phyloP scores from a whole-genome alignment of 1,140 invertebrate species.

The Drosophila insularis region DNA sequence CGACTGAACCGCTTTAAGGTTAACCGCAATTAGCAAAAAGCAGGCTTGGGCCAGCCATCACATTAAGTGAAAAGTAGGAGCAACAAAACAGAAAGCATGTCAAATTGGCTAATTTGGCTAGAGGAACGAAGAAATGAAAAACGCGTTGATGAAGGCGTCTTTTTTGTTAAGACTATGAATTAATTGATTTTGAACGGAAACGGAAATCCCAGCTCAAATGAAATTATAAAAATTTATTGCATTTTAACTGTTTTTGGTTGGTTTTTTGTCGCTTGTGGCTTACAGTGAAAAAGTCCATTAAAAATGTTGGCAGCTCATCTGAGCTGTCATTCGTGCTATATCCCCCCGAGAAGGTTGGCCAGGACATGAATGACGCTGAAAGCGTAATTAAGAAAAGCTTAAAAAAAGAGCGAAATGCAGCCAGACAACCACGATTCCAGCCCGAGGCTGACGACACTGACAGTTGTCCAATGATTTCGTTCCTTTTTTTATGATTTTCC shows the following conservation, averaged over 20 bases:
- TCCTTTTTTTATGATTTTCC: constrained; percentile 24
- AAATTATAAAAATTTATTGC: constrained; percentile 19
- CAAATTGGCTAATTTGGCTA: neutral
- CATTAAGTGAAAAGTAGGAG: constrained; percentile 15
- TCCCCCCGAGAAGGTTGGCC: constrained; percentile 19
- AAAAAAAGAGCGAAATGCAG: constrained; percentile 34
- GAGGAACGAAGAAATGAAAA: neutral
- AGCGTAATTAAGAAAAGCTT: constrained; percentile 52
- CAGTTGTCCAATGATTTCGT: constrained; percentile 24
- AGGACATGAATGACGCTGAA: constrained; percentile 30
- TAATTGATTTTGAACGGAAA: constrained; percentile 50
- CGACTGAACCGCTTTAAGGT: constrained; percentile 46
- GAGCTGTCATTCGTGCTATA: constrained; percentile 13
- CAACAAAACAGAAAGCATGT: neutral
- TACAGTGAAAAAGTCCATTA: constrained; percentile 23
- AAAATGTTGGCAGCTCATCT: constrained; percentile 31
- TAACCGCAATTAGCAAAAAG: constrained; percentile 47
- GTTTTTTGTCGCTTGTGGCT: neutral
- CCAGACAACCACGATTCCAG: neutral
- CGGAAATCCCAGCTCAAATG: constrained; percentile 21
- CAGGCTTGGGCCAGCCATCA: constrained; percentile 13
- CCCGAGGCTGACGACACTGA: constrained; percentile 19
- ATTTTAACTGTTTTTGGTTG: constrained; percentile 18
- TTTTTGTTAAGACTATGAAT: constrained; percentile 37
- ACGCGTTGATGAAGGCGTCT: constrained; percentile 1